Conservation (phyloP, 2,888 invertebrate genomes). For the Cheilosia scutellata region DNA sequence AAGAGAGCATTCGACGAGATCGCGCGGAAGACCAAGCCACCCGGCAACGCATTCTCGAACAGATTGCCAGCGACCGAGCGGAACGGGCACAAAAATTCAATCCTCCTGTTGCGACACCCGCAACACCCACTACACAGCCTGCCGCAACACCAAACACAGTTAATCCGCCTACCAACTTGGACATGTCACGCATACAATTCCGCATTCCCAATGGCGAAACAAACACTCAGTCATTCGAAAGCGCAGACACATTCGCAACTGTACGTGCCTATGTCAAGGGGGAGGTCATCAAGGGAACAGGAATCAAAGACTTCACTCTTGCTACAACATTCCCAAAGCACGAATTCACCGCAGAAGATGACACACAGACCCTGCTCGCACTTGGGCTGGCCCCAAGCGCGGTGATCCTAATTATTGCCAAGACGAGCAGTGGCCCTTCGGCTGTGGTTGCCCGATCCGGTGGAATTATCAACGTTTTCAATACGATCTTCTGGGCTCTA, state of each 20-base stretch:
- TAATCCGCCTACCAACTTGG: slow-evolving; percentile 77
- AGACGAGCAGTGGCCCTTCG: slow-evolving; percentile 72
- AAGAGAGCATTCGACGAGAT: slow-evolving; percentile 87
- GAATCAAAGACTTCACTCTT: slow-evolving; percentile 87
- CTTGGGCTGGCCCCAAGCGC: slow-evolving; percentile 94
- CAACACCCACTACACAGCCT: slow-evolving; percentile 74
- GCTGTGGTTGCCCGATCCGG: slow-evolving; percentile 77
- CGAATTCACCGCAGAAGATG: slow-evolving; percentile 93
- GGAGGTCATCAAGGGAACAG: slow-evolving; percentile 80
- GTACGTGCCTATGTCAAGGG: slow-evolving; percentile 83
- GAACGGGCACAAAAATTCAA: slow-evolving; percentile 86
- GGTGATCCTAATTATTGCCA: slow-evolving; percentile 84
- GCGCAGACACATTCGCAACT: slow-evolving; percentile 87
- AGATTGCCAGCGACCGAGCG: slow-evolving; percentile 93
- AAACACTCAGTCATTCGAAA: slow-evolving; percentile 90
- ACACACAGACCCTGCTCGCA: slow-evolving; percentile 92
- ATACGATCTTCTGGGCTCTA: slow-evolving; percentile 81
- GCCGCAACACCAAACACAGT: slow-evolving; percentile 70
- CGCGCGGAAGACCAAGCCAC: slow-evolving; percentile 90
- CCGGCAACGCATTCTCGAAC: slow-evolving; percentile 90
- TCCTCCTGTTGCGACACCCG: slow-evolving; percentile 53
- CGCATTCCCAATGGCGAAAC: slow-evolving; percentile 92
- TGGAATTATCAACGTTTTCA: slow-evolving; percentile 80
- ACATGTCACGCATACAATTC: slow-evolving; percentile 91
- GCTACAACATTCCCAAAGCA: slow-evolving; percentile 96